Evolutionary conservation across 2,113 vertebrate species (phyloP), one percentile per base, ranked within the genome.

Genomic region (Rousettus leschenaultii): DNA sequence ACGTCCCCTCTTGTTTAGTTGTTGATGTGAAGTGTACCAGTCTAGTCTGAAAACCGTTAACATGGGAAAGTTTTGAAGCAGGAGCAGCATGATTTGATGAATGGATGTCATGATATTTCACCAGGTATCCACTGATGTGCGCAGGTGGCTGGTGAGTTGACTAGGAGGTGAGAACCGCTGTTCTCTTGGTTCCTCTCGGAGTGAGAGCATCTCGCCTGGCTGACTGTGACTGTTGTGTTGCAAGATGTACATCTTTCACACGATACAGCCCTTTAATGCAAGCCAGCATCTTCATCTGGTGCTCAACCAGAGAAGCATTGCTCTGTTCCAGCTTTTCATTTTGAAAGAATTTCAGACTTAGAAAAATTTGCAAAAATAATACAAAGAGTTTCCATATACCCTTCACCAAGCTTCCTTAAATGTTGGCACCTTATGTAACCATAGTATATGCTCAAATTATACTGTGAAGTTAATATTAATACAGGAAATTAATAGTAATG

Each of bases 51-150:
- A 80, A 59, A 26, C 65, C n/a, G 51, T 51, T 16, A 51, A 51
- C 3, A 0, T 24, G 85, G 33, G 28, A 65, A 43, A 48, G 35
- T 30, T 57, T 92, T 10, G 45, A 51, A 83, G 61, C 61, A 43
- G 55, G 63, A 66, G 35, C 7, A 7, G 40, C 18, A 0, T 11
- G 24, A 40, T 75, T 55, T 57, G 43, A 48, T 43, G 33, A 40
- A 6, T 0, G 5, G n/a, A 15, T 35, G 2, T 75, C 13, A 0
- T 2, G 21, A 0, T 3, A 3, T n/a, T 10, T 86, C 15, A 40
- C n/a, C 70, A 40, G 73, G 21, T 51, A 51, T 5, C 4, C 5
- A 1, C 15, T 14, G 4, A 68, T 13, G 71, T 8, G 6, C 40
- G 61, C 45, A n/a, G 71, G 83, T 61, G 43, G 80, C 51, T 15